Evolutionary conservation across 2,888 invertebrate genomes (phyloP).

Genomic region (Eudasyphora cyanicolor): DNA sequence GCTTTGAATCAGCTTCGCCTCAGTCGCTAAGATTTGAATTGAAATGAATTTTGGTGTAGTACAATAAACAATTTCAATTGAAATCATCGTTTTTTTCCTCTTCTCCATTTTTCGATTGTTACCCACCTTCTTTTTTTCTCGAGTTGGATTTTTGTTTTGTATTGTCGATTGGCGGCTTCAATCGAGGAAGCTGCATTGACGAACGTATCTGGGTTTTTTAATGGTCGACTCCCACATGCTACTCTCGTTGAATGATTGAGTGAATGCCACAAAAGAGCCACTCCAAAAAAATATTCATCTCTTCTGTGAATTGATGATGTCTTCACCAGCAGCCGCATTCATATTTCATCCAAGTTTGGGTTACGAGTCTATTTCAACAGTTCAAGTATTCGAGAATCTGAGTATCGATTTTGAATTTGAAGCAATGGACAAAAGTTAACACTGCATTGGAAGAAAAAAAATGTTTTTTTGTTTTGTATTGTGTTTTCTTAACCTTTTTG

Average conservation of each 20-base stretch:
- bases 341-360: conserved; percentile 4
- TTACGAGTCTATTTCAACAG: neutral
- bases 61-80: conserved; percentile 34
- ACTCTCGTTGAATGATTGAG: conserved; percentile 51
- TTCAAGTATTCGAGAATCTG: conserved; percentile 8
- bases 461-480: no score
- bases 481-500: neutral
- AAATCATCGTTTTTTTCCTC: conserved; percentile 52
- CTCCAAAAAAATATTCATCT: conserved; percentile 52
- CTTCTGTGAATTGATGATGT: conserved; percentile 6
- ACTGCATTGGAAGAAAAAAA: neutral
- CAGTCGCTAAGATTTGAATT: neutral
- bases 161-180: no score
- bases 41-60: neutral
- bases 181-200: conserved; percentile 16
- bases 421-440: neutral
- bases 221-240: conserved; percentile 57
- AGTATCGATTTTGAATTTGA: neutral
- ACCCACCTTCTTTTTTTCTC: conserved; percentile 54
- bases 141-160: no score
- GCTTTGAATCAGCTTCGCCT: neutral
- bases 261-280: conserved; percentile 51
- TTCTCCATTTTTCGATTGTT: no score
- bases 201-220: conserved; percentile 41
- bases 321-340: conserved; percentile 18